phyloP scores from a whole-genome alignment of 2,888 invertebrate genomes.

The Leucophenga maculata region DNA sequence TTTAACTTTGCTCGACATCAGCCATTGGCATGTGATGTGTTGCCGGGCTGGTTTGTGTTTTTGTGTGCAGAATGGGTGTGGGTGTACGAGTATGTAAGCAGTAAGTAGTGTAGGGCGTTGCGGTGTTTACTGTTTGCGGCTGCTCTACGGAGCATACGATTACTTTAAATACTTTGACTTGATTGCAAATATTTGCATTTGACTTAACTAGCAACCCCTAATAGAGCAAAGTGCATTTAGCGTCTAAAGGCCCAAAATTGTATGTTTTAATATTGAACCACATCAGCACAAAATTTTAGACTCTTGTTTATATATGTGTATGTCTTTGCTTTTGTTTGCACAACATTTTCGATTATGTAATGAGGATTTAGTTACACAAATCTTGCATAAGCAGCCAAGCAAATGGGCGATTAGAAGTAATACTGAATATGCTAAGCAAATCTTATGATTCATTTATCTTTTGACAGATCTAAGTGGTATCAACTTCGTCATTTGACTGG shows the following conservation, averaged over 20 bases:
- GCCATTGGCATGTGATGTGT: background rate
- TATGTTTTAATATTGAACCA: slow-evolving; percentile 19
- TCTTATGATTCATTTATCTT: slow-evolving; percentile 58
- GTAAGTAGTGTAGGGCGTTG: background rate
- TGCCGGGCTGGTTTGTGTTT: slow-evolving; percentile 25
- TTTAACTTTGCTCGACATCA: slow-evolving; percentile 22
- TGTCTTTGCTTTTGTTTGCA: slow-evolving; percentile 52
- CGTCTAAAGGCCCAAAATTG: slow-evolving; percentile 31
- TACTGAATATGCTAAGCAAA: slow-evolving; percentile 63
- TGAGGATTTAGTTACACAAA: slow-evolving; percentile 63
- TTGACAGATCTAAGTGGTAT: slow-evolving; percentile 27
- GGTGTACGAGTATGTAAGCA: background rate
- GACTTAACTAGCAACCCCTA: slow-evolving; percentile 57
- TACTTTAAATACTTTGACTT: slow-evolving; percentile 61
- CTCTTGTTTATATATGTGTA: slow-evolving; percentile 20
- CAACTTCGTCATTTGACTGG: background rate
- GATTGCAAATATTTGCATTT: slow-evolving; percentile 64
- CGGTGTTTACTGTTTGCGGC: slow-evolving; percentile 53
- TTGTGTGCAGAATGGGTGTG: slow-evolving; percentile 24
- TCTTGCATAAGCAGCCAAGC: slow-evolving; percentile 34
- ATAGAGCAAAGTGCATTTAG: slow-evolving; percentile 23
- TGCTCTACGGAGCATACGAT: slow-evolving; percentile 60
- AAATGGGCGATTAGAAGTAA: slow-evolving; percentile 42
- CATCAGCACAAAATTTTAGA: slow-evolving; percentile 57
- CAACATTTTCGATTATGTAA: slow-evolving; percentile 51